Percentiles rank a stretch among this genome's conserved stretches.
phyloP scores from a whole-genome alignment of 2,797 vertebrate genomes.

The Nyctalus aviator region DNA sequence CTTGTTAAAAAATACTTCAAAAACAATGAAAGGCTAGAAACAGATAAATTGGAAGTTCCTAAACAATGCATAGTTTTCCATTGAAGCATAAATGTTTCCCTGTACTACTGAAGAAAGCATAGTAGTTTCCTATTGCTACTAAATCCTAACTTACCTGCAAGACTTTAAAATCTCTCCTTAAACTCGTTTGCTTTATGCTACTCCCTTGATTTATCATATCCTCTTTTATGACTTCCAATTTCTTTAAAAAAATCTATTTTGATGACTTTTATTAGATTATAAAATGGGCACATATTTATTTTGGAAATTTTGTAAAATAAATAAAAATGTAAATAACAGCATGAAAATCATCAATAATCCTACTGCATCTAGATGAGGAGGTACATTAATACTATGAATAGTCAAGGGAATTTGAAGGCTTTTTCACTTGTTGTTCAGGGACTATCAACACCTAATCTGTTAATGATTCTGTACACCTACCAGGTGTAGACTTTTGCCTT shows the following conservation, averaged over 20 bases:
- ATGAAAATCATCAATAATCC: background rate
- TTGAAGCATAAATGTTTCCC: background rate
- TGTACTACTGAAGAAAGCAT: background rate
- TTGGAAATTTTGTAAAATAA: background rate
- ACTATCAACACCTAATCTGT: background rate
- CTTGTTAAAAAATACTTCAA: constrained; percentile 33
- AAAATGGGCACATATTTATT: constrained; percentile 9
- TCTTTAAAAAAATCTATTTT: background rate
- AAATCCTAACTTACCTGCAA: background rate
- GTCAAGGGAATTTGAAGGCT: background rate
- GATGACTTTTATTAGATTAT: constrained; percentile 6
- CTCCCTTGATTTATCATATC: background rate
- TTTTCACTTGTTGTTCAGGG: background rate
- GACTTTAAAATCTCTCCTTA: constrained; percentile 15
- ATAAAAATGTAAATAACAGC: background rate
- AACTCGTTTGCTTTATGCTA: background rate
- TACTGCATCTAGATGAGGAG: background rate
- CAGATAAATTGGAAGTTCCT: background rate
- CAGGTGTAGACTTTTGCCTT: background rate
- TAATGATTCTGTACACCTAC: background rate
- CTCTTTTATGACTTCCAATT: background rate
- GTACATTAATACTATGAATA: background rate
- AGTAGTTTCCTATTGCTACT: background rate
- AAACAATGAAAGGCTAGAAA: constrained; percentile 21
- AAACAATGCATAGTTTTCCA: constrained; percentile 21